Conservation (phyloP, 2,888 invertebrate species). For the Tetragonisca angustula region DNA sequence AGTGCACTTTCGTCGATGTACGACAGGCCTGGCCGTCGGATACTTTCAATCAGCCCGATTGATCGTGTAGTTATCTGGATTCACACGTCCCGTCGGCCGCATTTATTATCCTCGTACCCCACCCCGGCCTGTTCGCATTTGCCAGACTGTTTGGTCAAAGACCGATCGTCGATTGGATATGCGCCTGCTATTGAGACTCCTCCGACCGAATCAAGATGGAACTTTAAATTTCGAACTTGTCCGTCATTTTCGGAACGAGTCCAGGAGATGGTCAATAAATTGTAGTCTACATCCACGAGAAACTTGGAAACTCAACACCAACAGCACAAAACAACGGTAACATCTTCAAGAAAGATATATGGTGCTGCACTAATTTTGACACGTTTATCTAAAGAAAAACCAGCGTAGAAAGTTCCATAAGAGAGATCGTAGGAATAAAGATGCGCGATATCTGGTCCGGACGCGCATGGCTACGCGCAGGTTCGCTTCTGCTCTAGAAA, state of each 20-base stretch:
- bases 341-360: neutral
- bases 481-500: conserved; percentile 64
- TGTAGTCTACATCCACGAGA: neutral
- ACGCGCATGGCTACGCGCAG: conserved; percentile 62
- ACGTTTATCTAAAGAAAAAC: neutral
- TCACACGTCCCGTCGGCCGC: conserved; percentile 48
- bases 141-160: neutral
- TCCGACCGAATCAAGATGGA: neutral
- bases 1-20: conserved; percentile 36
- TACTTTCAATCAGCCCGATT: conserved; percentile 67
- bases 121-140: neutral
- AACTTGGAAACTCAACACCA: neutral
- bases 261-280: too few species aligned
- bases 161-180: neutral
- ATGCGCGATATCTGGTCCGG: conserved; percentile 35
- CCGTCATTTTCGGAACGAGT: neutral
- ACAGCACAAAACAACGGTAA: neutral
- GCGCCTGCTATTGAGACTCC: neutral
- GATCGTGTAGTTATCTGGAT: conserved; percentile 68
- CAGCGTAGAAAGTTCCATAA: neutral
- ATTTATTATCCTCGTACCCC: conserved; percentile 40
- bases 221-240: neutral
- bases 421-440: conserved; percentile 29
- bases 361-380: neutral
- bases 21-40: conserved; percentile 65